Evolutionary conservation across 2,797 vertebrate species (phyloP), one percentile per base, ranked within the genome.

Genomic region (Enteromius treurensis): DNA sequence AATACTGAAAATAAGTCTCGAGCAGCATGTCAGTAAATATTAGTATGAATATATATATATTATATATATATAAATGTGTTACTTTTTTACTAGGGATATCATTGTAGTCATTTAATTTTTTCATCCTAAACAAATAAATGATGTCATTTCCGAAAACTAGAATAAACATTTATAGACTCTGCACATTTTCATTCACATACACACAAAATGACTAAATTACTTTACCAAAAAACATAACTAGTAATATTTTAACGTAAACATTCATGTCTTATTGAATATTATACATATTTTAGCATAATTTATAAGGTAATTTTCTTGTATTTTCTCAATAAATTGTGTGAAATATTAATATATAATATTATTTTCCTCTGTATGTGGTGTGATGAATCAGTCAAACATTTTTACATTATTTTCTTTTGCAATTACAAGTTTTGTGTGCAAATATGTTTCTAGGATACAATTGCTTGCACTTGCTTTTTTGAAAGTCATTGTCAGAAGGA

Each of bases 401-500:
- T 58, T 62, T 49, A 26, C 3, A 49, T 71, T 49, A 1, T 15
- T 69, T 47, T 47, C 9, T 11, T 34, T 51, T 51, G 21, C 47
- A 13, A 14, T 53, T 74, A n/a, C 26, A 73, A 55, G 15, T 76
- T 42, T 34, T 75, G 51, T 7, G 47, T 68, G 34, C 58, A 78
- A 32, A 51, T 74, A 14, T 26, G 34, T 40, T 13, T 71, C 32
- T 42, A 21, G 23, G n/a, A 60, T 15, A 3, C 19, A 60, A 7
- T 49, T 73, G 68, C 37, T 81, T 40, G 11, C 15, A 29, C 40
- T n/a, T 9, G 11, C 40, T 86, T 86, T 77, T 83, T 19, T 73
- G 64, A 69, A 84, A 82, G 47, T 77, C 62, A 60, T 68, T 74
- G 49, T 81, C 32, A 73, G 49, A 47, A 76, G 47, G 8, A 70